Evolutionary conservation across 2,888 invertebrate genomes (phyloP).

Genomic region (Mylabris sibirica): DNA sequence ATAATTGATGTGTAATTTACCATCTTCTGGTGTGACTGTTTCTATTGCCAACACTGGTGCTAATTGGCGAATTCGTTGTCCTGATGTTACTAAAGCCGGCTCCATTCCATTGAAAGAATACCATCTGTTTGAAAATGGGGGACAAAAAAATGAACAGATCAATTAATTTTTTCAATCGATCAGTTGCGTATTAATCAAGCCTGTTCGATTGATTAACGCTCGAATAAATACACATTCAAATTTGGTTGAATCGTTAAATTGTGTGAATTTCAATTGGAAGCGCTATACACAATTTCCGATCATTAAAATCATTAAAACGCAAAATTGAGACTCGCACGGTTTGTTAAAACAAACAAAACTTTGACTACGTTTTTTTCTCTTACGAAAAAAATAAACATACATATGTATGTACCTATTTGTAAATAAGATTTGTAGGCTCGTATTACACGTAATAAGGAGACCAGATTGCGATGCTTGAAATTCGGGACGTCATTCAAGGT

Average conservation of each 20-base stretch:
- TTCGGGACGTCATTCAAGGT: too few species aligned
- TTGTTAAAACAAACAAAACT: background rate
- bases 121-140: conserved; percentile 64
- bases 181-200: background rate
- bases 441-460: too few species aligned
- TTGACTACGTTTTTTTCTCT: background rate
- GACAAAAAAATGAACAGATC: background rate
- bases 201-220: background rate
- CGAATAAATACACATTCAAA: background rate
- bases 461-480: too few species aligned
- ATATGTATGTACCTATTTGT: background rate
- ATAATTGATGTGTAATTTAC: conserved; percentile 38
- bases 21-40: conserved; percentile 74
- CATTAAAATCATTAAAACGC: background rate
- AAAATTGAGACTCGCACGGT: background rate
- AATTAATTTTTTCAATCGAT: conserved; percentile 12
- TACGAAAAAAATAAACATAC: background rate
- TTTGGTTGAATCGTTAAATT: background rate
- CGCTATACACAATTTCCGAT: background rate
- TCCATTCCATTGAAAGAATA: conserved; percentile 72
- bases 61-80: conserved; percentile 70
- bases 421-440: too few species aligned
- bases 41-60: conserved; percentile 76
- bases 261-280: background rate
- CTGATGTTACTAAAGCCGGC: conserved; percentile 69